Evolutionary conservation across 2,113 vertebrate species (phyloP).

Genomic region (Zosterops lateralis): DNA sequence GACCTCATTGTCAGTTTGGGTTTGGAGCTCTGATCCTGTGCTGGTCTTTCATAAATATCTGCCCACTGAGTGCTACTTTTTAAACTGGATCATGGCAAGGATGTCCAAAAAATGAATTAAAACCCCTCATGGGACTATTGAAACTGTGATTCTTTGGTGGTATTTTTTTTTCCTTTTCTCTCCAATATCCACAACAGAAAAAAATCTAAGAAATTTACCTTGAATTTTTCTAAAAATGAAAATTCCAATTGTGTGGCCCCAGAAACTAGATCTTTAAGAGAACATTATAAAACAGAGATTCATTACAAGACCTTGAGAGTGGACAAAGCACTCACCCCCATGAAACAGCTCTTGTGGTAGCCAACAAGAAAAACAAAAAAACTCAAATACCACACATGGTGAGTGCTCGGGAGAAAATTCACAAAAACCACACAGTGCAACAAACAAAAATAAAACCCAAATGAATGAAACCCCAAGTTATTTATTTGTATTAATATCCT

Average conservation of each 20-base stretch:
- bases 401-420: background rate
- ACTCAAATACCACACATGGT: background rate
- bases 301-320: background rate
- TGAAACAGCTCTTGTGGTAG: background rate
- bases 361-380: slow-evolving; percentile 1
- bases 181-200: background rate
- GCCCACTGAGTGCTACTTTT: background rate
- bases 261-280: background rate
- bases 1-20: background rate
- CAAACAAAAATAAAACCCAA: background rate
- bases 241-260: background rate
- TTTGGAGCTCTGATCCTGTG: background rate
- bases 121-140: background rate
- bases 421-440: background rate
- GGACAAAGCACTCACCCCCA: background rate
- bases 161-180: background rate
- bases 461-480: background rate
- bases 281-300: background rate
- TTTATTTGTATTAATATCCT: background rate
- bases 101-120: background rate
- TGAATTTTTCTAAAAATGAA: background rate
- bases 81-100: background rate
- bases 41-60: background rate
- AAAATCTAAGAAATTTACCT: background rate
- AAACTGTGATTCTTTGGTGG: background rate